A percentile compares a stretch with the other conserved stretches of the same genome.
Evolutionary conservation across 2,113 vertebrate genomes (phyloP).

Genomic region (Paedocypris sp.): DNA sequence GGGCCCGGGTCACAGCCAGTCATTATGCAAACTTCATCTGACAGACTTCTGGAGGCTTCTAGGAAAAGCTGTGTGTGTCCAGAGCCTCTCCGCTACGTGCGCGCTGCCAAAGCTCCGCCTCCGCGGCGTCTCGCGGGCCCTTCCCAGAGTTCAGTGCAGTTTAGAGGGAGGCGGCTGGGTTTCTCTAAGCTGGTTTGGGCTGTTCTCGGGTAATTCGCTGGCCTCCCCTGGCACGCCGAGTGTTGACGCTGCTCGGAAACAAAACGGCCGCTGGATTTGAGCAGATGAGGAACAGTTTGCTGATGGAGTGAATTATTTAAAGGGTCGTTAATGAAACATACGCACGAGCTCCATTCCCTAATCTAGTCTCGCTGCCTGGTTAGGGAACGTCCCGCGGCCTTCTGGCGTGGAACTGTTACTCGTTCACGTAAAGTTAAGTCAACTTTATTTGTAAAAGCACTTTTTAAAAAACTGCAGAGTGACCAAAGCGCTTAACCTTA

Average conservation of each 20-base stretch:
- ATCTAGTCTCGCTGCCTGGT: neutral
- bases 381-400: neutral
- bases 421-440: too few relatives aligned
- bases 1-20: neutral
- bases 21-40: conserved; percentile 12
- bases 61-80: neutral
- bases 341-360: neutral
- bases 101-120: neutral
- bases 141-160: conserved; percentile 3
- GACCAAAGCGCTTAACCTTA: too few relatives aligned
- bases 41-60: neutral
- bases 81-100: neutral
- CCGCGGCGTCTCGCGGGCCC: neutral
- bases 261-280: neutral
- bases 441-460: too few relatives aligned
- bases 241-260: neutral
- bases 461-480: too few relatives aligned
- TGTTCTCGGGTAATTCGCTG: neutral
- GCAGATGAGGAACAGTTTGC: neutral
- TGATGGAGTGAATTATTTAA: neutral
- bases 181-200: neutral
- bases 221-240: neutral
- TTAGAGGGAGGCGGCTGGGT: conserved; percentile 17
- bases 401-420: too few relatives aligned
- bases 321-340: neutral